These are phyloP conservation scores for Lepilemur ruficaudatus DNA, from an alignment of 2,797 vertebrate genomes.

Conservation along the genomic window DNA sequence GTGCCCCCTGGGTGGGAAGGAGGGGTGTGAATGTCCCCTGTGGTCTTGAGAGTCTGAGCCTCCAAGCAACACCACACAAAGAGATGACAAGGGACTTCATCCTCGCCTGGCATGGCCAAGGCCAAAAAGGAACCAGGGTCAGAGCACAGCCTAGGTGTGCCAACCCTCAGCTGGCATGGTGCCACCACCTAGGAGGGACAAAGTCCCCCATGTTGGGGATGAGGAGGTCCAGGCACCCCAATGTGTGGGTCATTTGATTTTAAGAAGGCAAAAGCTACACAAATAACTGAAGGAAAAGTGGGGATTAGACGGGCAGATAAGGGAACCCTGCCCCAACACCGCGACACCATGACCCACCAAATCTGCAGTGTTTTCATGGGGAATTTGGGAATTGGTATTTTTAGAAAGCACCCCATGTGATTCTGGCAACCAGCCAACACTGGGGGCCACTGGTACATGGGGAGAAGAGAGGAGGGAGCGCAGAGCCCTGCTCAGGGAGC, in stretches of 20 bases:
- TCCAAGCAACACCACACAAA: not conserved
- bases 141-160: not conserved
- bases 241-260: not conserved
- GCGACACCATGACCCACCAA: not conserved
- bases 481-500: not conserved
- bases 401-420: not conserved
- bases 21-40: not conserved
- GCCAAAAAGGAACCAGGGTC: not conserved
- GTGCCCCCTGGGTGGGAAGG: not conserved
- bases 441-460: not conserved
- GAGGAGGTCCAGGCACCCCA: not conserved
- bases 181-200: not conserved
- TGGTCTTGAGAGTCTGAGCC: not conserved
- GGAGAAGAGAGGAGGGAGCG: not conserved
- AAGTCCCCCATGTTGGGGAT: not conserved
- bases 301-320: not conserved
- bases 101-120: not conserved
- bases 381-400: not conserved
- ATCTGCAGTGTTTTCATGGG: not conserved
- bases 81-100: not conserved
- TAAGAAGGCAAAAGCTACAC: constrained; percentile 14
- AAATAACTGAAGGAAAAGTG: not conserved
- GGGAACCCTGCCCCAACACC: not conserved
- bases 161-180: not conserved
- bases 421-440: not conserved